Percentiles rank a stretch among this genome's conserved stretches.
Conservation (phyloP, 1,140 invertebrate genomes). For the Drosophila ambigua region DNA sequence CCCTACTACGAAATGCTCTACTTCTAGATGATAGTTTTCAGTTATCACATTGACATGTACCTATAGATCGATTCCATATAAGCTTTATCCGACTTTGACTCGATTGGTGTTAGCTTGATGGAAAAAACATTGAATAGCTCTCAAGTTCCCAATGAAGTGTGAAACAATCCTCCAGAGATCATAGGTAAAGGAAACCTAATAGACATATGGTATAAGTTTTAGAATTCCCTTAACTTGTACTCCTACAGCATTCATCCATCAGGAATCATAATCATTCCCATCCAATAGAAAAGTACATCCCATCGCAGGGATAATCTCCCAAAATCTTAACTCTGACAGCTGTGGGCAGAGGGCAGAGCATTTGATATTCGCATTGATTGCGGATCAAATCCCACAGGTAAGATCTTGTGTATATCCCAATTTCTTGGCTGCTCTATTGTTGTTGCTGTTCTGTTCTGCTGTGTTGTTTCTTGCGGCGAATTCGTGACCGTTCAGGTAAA, state of each 20-base stretch:
- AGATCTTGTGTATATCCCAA: slow-evolving; percentile 73
- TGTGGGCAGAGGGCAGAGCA: slow-evolving; percentile 45
- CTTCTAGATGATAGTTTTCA: background rate
- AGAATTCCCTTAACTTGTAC: background rate
- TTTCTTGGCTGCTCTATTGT: slow-evolving; percentile 45
- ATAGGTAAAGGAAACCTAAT: too few species aligned
- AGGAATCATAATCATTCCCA: background rate
- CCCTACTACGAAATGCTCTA: slow-evolving; percentile 35
- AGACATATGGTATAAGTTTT: too few species aligned
- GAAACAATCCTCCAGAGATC: too few species aligned
- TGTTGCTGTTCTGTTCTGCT: slow-evolving; percentile 7
- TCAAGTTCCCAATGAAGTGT: too few species aligned
- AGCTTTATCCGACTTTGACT: too few species aligned
- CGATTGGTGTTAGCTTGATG: too few species aligned
- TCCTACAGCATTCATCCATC: too few species aligned
- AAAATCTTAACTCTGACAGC: slow-evolving; percentile 49
- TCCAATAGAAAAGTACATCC: slow-evolving; percentile 14
- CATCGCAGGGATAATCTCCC: slow-evolving; percentile 34
- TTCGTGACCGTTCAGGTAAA: slow-evolving; percentile 57
- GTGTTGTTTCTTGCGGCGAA: too few species aligned
- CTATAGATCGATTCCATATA: too few species aligned
- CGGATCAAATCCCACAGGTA: slow-evolving; percentile 47
- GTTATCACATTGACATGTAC: background rate
- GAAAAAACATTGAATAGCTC: too few species aligned
- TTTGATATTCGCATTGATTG: slow-evolving; percentile 55